Conservation (phyloP, 2,888 invertebrate species). For the Muscina levida region DNA sequence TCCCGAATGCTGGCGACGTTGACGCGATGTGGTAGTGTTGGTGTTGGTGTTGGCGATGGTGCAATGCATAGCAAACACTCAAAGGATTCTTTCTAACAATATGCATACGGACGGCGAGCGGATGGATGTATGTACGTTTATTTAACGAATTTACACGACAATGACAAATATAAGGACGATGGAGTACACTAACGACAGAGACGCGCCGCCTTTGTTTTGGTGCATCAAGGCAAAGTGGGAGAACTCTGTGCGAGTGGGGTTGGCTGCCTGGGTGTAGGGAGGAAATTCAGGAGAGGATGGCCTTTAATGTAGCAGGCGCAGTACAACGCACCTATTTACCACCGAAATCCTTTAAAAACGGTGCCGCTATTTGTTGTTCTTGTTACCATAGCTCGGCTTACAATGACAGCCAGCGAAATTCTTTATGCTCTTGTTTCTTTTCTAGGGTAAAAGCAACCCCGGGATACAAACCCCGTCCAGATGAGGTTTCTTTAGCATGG, state of each 20-base stretch:
- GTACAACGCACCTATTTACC: constrained; percentile 47
- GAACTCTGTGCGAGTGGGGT: neutral
- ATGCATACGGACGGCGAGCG: constrained; percentile 42
- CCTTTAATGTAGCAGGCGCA: constrained; percentile 56
- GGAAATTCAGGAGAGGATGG: constrained; percentile 13
- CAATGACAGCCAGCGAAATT: constrained; percentile 36
- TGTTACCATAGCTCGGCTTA: neutral
- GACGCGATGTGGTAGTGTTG: too few species aligned
- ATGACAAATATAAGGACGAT: constrained; percentile 54
- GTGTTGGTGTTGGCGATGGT: neutral
- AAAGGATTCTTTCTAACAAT: constrained; percentile 7
- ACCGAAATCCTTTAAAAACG: constrained; percentile 8
- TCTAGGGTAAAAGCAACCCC: neutral
- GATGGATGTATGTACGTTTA: constrained; percentile 35
- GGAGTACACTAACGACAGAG: constrained; percentile 12
- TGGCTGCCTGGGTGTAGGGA: neutral
- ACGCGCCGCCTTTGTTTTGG: constrained; percentile 42
- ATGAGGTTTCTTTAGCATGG: neutral
- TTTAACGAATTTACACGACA: constrained; percentile 68
- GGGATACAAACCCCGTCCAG: neutral
- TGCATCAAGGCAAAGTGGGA: constrained; percentile 49
- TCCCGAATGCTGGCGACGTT: constrained; percentile 15
- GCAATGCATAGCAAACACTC: constrained; percentile 33
- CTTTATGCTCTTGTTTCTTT: constrained; percentile 1
- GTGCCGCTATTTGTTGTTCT: neutral